Evolutionary conservation across 2,888 invertebrate genomes (phyloP).

Genomic region (Gortyna flavago): DNA sequence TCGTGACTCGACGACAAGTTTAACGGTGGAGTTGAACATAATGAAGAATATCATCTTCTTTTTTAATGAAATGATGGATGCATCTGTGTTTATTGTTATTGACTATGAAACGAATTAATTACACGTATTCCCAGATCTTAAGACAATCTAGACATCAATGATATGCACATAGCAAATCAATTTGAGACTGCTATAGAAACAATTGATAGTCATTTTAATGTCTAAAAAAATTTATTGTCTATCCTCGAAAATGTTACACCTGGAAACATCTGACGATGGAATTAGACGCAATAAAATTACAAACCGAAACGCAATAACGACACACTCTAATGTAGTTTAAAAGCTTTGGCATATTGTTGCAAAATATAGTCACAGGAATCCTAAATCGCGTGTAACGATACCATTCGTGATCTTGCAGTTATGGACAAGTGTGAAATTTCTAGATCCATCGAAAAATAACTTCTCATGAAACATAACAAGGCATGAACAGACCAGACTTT

Average conservation of each 20-base stretch:
- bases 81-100: constrained; percentile 57
- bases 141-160: constrained; percentile 37
- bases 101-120: constrained; percentile 51
- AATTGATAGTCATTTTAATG: constrained; percentile 60
- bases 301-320: constrained; percentile 75
- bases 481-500: constrained; percentile 37
- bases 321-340: constrained; percentile 63
- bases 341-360: constrained; percentile 46
- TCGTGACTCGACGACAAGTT: constrained; percentile 61
- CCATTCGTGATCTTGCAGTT: constrained; percentile 47
- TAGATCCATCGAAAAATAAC: constrained; percentile 30
- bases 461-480: constrained; percentile 47
- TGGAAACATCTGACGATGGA: constrained; percentile 61
- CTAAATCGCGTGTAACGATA: constrained; percentile 60
- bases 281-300: constrained; percentile 75
- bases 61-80: constrained; percentile 42
- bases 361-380: constrained; percentile 49
- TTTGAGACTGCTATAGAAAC: constrained; percentile 62
- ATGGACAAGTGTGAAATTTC: constrained; percentile 60
- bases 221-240: constrained; percentile 53
- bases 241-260: constrained; percentile 66
- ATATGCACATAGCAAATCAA: constrained; percentile 61
- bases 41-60: constrained; percentile 44
- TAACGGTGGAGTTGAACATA: constrained; percentile 35
- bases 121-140: constrained; percentile 46